These are phyloP conservation scores for Eonycteris spelaea DNA, from an alignment of 2,113 vertebrate genomes.

Conservation along the genomic window DNA sequence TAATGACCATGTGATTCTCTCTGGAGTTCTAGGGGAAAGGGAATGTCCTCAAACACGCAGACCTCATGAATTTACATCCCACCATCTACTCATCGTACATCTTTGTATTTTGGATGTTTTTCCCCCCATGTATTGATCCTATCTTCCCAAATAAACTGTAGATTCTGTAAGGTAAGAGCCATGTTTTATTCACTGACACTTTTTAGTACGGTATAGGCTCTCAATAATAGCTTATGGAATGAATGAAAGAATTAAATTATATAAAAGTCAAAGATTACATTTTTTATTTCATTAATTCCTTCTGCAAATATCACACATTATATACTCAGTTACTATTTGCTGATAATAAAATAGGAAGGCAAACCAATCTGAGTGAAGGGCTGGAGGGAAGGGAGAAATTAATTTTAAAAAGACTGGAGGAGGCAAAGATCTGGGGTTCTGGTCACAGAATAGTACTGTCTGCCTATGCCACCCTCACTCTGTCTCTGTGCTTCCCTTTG, in stretches of 20 bases:
- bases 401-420: background rate
- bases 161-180: background rate
- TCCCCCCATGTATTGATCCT: background rate
- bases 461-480: too few species aligned
- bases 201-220: background rate
- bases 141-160: conserved; percentile 18
- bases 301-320: conserved; percentile 43
- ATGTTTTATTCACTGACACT: conserved; percentile 33
- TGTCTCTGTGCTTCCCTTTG: background rate
- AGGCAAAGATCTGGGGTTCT: background rate
- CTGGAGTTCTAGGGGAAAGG: background rate
- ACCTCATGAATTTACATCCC: background rate
- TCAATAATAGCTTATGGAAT: conserved; percentile 17
- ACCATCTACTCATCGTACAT: background rate
- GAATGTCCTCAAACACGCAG: background rate
- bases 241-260: conserved; percentile 42
- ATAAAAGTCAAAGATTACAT: conserved; percentile 46
- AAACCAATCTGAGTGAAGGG: background rate
- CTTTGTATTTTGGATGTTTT: background rate
- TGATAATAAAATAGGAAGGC: conserved; percentile 9
- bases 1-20: background rate
- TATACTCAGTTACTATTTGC: background rate
- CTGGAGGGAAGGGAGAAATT: background rate
- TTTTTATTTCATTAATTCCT: conserved; percentile 52
- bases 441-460: background rate